Evolutionary conservation across 2,113 vertebrate species (phyloP), one percentile per base, ranked within the genome.

Genomic region (Phyllostomus discolor): DNA sequence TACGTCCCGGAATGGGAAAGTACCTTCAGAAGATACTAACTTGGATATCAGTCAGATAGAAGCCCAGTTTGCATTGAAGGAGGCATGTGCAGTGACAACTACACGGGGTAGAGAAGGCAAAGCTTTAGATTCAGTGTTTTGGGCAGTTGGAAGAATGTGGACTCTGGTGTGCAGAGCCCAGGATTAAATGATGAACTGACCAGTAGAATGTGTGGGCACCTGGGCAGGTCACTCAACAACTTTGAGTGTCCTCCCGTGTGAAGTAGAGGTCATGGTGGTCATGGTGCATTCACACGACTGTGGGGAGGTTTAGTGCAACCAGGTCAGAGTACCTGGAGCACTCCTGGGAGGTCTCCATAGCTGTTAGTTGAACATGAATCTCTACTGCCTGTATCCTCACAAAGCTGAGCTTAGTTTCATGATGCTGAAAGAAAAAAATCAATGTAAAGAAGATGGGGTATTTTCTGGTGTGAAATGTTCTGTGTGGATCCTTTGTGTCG

Each of bases 381-480:
- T 72, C 76, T 76, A 31, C 24, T 85, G 50, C 67, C 57, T n/a
- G 0, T 33, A 7, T 67, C 72, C 50, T 84, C 90, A 80, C 62
- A 90, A 22, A 81, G n/a, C 43, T 91, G 83, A 46, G 46, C 38
- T 85, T 81, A 46, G 17, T 66, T 95, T 76, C 81, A 69, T 87
- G 31, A 81, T 70, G 70, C 12, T 46, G 5, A 80, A 66, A 83
- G 75, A 33, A 83, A 88, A 91, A 90, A 85, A 33, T 17, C 31
- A 76, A 26, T 66, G 62, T 66, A 38, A 95, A 70, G 69, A 86
- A 48, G 31, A 76, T 5, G 26, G 19, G 9, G 38, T 67, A 57
- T 76, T 94, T 90, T 89, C 83, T 86, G 79, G 43, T 91, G 54
- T 79, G 54, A 73, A 96, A 73, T 96, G 15, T 95, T 95, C 72